phyloP scores from a whole-genome alignment of 2,888 invertebrate genomes.

The Monochamus alternatus region DNA sequence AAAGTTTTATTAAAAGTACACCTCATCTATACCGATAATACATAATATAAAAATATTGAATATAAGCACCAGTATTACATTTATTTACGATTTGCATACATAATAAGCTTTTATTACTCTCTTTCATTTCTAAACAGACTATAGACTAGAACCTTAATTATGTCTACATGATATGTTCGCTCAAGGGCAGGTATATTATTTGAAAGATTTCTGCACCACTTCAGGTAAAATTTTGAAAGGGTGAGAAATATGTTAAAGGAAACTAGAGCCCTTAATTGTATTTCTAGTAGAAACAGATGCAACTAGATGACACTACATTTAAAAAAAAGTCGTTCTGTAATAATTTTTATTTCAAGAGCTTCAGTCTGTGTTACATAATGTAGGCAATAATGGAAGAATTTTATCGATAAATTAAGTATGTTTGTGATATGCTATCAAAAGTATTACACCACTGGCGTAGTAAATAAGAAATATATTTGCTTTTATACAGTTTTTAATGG shows the following conservation, averaged over 20 bases:
- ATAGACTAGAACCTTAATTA: not conserved
- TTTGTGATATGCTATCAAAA: conserved; percentile 14
- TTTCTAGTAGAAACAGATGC: conserved; percentile 2
- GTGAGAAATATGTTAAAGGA: not conserved
- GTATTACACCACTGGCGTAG: conserved; percentile 8
- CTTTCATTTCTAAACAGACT: too few species aligned
- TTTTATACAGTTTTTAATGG: too few species aligned
- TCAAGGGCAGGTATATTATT: not conserved
- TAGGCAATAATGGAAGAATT: conserved; percentile 11
- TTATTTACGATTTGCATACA: too few species aligned
- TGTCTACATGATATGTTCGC: not conserved
- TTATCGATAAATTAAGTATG: conserved; percentile 24
- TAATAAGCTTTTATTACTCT: too few species aligned
- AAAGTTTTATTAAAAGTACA: too few species aligned
- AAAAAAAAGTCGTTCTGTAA: not conserved
- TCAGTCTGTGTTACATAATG: conserved; percentile 5
- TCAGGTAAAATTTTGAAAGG: conserved; percentile 26
- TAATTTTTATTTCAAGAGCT: not conserved
- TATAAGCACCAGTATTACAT: too few species aligned
- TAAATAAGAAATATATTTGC: not conserved
- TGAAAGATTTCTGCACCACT: conserved; percentile 20
- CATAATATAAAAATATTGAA: too few species aligned
- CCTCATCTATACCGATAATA: too few species aligned
- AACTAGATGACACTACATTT: conserved; percentile 16
- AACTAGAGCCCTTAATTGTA: not conserved